A percentile compares a stretch with the other conserved stretches of the same genome.
Conservation (phyloP, 2,113 vertebrate genomes). For the Centropus bengalensis region DNA sequence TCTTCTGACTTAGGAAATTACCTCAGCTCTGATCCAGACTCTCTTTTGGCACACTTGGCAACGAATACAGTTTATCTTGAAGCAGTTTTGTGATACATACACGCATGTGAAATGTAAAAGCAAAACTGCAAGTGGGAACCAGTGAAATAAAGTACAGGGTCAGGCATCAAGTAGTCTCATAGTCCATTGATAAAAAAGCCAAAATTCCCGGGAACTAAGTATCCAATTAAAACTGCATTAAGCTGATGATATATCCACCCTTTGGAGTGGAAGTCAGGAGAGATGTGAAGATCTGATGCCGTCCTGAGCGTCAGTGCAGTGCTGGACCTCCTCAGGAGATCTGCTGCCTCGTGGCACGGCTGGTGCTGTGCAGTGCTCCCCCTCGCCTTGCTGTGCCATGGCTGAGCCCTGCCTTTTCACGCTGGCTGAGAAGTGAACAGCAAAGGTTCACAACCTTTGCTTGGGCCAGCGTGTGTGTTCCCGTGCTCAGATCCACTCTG, state of each 20-base stretch:
- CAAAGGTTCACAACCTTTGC: neutral
- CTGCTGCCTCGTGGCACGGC: neutral
- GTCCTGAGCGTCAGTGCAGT: neutral
- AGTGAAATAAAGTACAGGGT: neutral
- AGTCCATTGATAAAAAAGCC: neutral
- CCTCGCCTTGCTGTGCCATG: neutral
- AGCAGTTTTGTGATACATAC: neutral
- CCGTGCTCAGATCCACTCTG: neutral
- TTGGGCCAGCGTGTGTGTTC: rapidly evolving
- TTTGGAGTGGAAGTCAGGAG: neutral
- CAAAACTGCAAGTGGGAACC: neutral
- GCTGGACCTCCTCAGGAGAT: neutral
- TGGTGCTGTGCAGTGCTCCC: neutral
- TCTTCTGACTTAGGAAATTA: neutral
- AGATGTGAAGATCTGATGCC: neutral
- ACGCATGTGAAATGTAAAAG: neutral
- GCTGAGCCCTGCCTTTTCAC: neutral
- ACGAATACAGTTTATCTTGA: neutral
- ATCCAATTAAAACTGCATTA: neutral
- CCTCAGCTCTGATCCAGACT: neutral
- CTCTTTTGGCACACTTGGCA: neutral
- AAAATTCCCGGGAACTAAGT: neutral
- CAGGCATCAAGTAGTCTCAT: neutral
- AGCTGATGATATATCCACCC: neutral
- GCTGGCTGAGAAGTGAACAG: neutral